Percentiles rank a stretch among this genome's conserved stretches.
These are phyloP conservation scores for Anniella stebbinsi DNA, from an alignment of 2,797 vertebrate species.

Conservation along the genomic window DNA sequence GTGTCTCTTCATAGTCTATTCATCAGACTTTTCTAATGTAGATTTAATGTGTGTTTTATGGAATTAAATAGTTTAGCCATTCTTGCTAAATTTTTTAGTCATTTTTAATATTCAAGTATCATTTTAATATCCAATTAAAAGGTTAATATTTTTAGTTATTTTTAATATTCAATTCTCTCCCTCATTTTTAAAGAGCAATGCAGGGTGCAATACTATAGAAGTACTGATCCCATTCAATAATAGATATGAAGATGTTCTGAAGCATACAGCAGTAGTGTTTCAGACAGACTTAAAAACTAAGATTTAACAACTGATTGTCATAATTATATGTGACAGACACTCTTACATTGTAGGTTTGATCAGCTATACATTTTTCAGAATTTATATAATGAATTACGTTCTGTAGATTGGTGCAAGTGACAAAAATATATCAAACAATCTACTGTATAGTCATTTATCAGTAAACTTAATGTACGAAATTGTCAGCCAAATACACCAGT, in stretches of 20 bases:
- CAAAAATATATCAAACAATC: background rate
- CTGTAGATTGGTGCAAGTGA: background rate
- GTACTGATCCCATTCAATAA: background rate
- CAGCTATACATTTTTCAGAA: background rate
- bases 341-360: background rate
- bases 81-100: background rate
- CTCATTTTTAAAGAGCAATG: background rate
- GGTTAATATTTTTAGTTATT: background rate
- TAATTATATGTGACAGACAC: background rate
- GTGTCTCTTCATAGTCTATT: background rate
- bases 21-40: background rate
- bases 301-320: background rate
- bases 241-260: background rate
- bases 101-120: background rate
- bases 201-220: background rate
- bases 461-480: background rate
- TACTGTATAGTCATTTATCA: background rate
- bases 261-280: background rate
- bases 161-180: background rate
- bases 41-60: background rate
- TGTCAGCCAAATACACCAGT: background rate
- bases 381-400: background rate
- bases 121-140: background rate
- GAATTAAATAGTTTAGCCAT: background rate
- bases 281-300: constrained; percentile 8